Evolutionary conservation across 1,140 invertebrate species (phyloP).

Genomic region (Magallana gigas): DNA sequence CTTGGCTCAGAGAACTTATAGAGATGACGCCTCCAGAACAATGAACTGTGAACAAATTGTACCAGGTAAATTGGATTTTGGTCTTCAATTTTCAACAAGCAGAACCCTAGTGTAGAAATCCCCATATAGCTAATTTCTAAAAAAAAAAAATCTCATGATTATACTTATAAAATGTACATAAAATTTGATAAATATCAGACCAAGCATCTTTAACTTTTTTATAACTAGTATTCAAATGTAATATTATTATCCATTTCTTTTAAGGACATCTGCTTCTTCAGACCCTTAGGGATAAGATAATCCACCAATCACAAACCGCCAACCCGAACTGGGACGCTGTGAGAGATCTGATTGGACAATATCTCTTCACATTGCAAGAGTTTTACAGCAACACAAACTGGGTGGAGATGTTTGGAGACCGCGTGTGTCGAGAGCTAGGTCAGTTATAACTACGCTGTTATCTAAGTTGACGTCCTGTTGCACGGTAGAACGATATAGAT

Average conservation of each 20-base stretch:
- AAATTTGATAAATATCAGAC: not conserved
- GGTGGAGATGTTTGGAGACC: conserved; percentile 40
- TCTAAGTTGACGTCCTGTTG: no score
- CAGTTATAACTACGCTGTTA: not conserved
- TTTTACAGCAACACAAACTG: conserved; percentile 45
- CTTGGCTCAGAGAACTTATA: conserved; percentile 2
- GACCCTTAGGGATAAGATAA: conserved; percentile 17
- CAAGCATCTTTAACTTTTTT: not conserved
- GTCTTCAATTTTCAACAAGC: not conserved
- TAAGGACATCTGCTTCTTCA: conserved; percentile 22
- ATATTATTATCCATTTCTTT: not conserved
- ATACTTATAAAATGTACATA: not conserved
- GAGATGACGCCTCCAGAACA: not conserved
- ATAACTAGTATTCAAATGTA: not conserved
- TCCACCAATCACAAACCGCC: not conserved
- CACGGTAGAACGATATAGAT: no score
- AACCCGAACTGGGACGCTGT: conserved; percentile 23
- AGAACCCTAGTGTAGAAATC: not conserved
- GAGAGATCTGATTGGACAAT: conserved; percentile 23
- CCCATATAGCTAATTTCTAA: not conserved
- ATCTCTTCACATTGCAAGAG: conserved; percentile 32
- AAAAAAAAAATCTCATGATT: not conserved
- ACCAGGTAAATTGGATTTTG: not conserved
- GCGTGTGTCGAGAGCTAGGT: conserved; percentile 13
- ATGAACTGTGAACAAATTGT: conserved; percentile 38